phyloP scores from a whole-genome alignment of 2,113 vertebrate species.

The Brachirus orientalis region DNA sequence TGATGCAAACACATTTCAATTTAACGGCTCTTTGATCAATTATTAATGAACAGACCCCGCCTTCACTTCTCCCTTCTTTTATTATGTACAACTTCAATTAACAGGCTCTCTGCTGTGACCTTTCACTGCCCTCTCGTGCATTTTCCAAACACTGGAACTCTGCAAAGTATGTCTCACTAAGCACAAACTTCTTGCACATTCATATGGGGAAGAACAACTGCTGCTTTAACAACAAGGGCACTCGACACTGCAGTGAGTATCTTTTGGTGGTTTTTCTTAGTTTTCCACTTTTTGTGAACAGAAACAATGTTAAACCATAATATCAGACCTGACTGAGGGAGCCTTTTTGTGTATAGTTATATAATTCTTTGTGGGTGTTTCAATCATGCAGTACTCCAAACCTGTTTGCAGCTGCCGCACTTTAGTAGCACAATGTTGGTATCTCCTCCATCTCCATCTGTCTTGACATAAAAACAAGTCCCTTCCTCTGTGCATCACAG shows the following conservation, averaged over 20 bases:
- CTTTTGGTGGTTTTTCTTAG: background rate
- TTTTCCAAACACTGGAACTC: conserved; percentile 24
- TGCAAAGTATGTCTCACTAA: conserved; percentile 15
- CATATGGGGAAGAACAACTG: conserved; percentile 3
- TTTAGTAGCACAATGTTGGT: too few species aligned
- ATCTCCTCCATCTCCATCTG: too few species aligned
- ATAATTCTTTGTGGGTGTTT: too few species aligned
- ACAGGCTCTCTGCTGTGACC: conserved; percentile 53
- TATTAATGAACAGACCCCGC: conserved; percentile 67
- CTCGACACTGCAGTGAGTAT: background rate
- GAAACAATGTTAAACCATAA: too few species aligned
- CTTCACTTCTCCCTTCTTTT: conserved; percentile 45
- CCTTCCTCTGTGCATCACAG: too few species aligned
- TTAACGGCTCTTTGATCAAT: conserved; percentile 78
- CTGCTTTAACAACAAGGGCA: conserved; percentile 7
- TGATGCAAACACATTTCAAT: conserved; percentile 80
- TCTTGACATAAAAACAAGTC: too few species aligned
- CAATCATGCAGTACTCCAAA: too few species aligned
- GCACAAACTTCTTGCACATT: conserved; percentile 6
- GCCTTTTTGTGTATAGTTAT: too few species aligned
- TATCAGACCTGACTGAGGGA: too few species aligned
- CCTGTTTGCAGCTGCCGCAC: too few species aligned
- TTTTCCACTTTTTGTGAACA: too few species aligned
- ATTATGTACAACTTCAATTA: conserved; percentile 72
- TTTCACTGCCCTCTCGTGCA: conserved; percentile 38